Evolutionary conservation across 2,797 vertebrate species (phyloP).

Genomic region (Xenopus petersii): DNA sequence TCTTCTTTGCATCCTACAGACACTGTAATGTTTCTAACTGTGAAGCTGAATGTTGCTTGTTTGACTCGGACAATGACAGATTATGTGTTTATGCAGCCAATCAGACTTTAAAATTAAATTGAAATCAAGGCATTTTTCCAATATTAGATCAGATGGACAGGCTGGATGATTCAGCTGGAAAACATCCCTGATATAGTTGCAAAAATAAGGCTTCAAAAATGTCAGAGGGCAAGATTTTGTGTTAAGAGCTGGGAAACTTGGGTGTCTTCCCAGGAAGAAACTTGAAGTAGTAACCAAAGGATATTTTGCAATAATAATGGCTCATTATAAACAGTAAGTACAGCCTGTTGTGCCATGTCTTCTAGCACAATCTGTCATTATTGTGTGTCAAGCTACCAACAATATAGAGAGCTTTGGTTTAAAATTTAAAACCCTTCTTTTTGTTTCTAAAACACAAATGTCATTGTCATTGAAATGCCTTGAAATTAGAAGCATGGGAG

Average conservation of each 20-base stretch:
- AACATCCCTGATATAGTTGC: conserved; percentile 25
- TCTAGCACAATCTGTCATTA: background rate
- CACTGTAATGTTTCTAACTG: conserved; percentile 2
- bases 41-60: conserved; percentile 7
- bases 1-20: conserved; percentile 22
- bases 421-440: no score
- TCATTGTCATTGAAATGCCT: no score
- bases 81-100: conserved; percentile 33
- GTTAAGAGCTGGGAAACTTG: conserved; percentile 22
- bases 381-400: background rate
- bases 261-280: conserved; percentile 21
- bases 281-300: conserved; percentile 9
- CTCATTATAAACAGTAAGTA: conserved; percentile 6
- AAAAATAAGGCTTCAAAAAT: conserved; percentile 22
- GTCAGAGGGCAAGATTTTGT: conserved; percentile 30
- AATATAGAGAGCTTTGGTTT: no score
- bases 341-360: conserved; percentile 3
- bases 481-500: no score
- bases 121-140: conserved; percentile 40
- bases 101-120: conserved; percentile 44
- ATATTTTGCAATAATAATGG: conserved; percentile 29
- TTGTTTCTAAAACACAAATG: background rate
- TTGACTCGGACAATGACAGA: conserved; percentile 34
- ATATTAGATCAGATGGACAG: conserved; percentile 28
- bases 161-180: conserved; percentile 25